Conservation (phyloP, 1,140 invertebrate genomes). For the Ganaspis sp. region DNA sequence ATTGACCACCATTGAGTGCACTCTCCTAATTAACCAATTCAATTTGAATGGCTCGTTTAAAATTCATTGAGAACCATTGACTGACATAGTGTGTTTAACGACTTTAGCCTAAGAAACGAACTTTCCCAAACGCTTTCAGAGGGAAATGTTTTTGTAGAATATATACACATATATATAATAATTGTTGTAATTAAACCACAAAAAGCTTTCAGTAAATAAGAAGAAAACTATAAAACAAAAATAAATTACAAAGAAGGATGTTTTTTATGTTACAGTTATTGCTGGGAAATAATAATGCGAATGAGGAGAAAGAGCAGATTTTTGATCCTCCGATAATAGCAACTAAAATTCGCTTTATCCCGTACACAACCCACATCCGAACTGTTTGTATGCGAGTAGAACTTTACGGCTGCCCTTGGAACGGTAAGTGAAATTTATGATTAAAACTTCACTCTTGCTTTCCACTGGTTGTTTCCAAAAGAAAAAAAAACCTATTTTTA, state of each 20-base stretch:
- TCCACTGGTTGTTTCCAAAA: neutral
- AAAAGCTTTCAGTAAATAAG: too few species aligned
- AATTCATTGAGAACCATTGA: constrained; percentile 44
- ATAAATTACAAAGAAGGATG: constrained; percentile 30
- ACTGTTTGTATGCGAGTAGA: constrained; percentile 94
- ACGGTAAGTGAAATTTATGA: constrained; percentile 82
- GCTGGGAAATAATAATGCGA: constrained; percentile 91
- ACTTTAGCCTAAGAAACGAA: constrained; percentile 15
- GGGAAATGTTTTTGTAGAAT: neutral
- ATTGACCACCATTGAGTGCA: constrained; percentile 47
- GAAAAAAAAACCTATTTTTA: neutral
- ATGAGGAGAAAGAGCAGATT: constrained; percentile 85
- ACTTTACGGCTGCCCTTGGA: constrained; percentile 90
- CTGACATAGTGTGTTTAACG: constrained; percentile 12
- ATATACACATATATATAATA: too few species aligned
- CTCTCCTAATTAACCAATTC: constrained; percentile 40
- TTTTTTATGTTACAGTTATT: constrained; percentile 84
- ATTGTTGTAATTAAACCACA: too few species aligned
- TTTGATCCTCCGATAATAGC: constrained; percentile 91
- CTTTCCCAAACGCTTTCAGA: neutral
- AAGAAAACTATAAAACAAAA: neutral
- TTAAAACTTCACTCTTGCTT: constrained; percentile 43
- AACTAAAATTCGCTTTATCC: constrained; percentile 90
- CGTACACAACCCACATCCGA: constrained; percentile 88
- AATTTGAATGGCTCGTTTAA: constrained; percentile 26